Conservation (phyloP, 53 echinoderm and acorn worm genomes). For the Paelopatides confundens region DNA sequence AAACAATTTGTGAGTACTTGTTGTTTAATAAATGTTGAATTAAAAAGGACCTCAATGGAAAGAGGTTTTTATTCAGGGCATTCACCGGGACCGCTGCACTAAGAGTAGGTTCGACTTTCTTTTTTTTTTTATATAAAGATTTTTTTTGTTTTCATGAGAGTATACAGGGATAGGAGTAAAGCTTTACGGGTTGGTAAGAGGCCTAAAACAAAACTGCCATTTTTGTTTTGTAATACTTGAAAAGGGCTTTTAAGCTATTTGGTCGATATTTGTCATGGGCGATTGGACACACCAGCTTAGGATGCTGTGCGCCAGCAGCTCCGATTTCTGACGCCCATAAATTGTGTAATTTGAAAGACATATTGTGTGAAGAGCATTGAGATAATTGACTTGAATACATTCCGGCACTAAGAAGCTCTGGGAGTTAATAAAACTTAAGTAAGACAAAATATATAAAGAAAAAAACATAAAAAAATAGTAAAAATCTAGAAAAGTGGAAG, state of each 20-base stretch:
- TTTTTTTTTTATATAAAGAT: background rate
- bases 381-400: constrained; percentile 59
- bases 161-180: background rate
- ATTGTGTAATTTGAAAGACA: constrained; percentile 26
- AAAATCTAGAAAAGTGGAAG: constrained; percentile 18
- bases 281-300: background rate
- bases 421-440: constrained; percentile 21
- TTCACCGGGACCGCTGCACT: background rate
- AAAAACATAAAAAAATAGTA: constrained; percentile 37
- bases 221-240: constrained; percentile 35
- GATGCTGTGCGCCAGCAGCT: background rate
- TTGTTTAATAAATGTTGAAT: constrained; percentile 2
- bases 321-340: background rate
- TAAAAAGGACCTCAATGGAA: background rate
- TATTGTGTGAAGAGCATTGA: constrained; percentile 43
- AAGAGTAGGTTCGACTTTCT: background rate
- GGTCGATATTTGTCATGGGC: background rate
- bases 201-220: constrained; percentile 31
- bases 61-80: constrained; percentile 18
- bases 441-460: background rate
- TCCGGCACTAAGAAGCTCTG: constrained; percentile 53
- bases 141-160: background rate
- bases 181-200: background rate
- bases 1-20: background rate
- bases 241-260: constrained; percentile 37